Conservation (phyloP, 2,113 vertebrate species). For the Gobius niger region DNA sequence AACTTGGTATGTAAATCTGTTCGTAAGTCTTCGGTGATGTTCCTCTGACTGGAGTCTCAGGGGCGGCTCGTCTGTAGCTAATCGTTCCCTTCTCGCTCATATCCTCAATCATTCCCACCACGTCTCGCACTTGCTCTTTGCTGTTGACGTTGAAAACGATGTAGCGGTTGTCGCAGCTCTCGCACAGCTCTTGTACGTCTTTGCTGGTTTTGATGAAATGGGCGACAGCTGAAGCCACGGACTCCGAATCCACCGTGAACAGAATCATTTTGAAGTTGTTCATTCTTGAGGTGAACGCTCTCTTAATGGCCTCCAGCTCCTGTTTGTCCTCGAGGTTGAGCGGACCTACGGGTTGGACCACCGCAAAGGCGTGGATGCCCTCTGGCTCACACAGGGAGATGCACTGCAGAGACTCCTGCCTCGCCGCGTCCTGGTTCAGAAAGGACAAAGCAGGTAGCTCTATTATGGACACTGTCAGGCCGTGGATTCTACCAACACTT, state of each 20-base stretch:
- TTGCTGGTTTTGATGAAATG: not conserved
- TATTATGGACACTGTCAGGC: slow-evolving; percentile 28
- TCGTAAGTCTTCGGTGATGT: not conserved
- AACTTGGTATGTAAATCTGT: too few species aligned
- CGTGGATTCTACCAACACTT: slow-evolving; percentile 15
- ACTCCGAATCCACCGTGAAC: slow-evolving; percentile 24
- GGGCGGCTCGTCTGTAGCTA: not conserved
- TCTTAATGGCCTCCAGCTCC: slow-evolving; percentile 15
- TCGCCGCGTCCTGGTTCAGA: not conserved
- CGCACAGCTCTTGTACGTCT: slow-evolving; percentile 12
- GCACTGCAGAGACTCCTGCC: slow-evolving; percentile 2
- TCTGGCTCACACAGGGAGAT: slow-evolving; percentile 38
- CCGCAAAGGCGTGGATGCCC: slow-evolving; percentile 33
- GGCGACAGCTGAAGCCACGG: not conserved
- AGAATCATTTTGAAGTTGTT: slow-evolving; percentile 35
- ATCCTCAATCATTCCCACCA: not conserved
- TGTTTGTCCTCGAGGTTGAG: slow-evolving; percentile 1
- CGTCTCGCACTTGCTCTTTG: not conserved
- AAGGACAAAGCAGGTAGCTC: slow-evolving; percentile 38
- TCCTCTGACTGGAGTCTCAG: not conserved
- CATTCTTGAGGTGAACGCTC: slow-evolving; percentile 11
- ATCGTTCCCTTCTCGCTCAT: not conserved
- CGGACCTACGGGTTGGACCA: slow-evolving; percentile 12
- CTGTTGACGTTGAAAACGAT: slow-evolving; percentile 9
- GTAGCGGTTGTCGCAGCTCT: slow-evolving; percentile 14